Evolutionary conservation across 1,140 invertebrate species (phyloP).

Genomic region (Ridgeia piscesae): DNA sequence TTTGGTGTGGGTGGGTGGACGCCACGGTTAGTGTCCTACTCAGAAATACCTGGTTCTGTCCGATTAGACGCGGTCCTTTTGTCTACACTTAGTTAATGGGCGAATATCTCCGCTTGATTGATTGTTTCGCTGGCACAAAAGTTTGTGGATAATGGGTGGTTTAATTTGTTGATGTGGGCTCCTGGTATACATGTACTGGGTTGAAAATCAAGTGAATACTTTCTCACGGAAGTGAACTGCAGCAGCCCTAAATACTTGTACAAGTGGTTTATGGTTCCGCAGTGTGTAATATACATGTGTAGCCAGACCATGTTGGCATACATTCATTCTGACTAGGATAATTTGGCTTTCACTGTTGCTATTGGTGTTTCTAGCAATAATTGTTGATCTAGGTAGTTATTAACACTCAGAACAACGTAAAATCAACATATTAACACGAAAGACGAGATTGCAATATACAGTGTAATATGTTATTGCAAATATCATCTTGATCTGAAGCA

Average conservation of each 20-base stretch:
- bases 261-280: neutral
- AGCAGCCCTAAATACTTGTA: neutral
- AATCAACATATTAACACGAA: neutral
- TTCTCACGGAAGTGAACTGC: neutral
- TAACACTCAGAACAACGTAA: neutral
- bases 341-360: neutral
- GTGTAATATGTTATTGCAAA: neutral
- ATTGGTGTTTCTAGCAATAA: neutral
- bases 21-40: neutral
- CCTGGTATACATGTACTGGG: no score
- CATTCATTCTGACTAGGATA: neutral
- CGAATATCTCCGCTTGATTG: neutral
- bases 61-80: neutral
- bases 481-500: neutral
- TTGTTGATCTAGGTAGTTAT: neutral
- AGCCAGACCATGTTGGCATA: no score
- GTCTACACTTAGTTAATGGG: neutral
- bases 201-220: slow-evolving; percentile 1
- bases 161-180: slow-evolving; percentile 5
- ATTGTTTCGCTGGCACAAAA: neutral
- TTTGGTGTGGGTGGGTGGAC: neutral
- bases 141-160: neutral
- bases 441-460: neutral
- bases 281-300: neutral
- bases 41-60: neutral